phyloP scores from a whole-genome alignment of 2,113 vertebrate genomes.

The Heterocephalus glaber region DNA sequence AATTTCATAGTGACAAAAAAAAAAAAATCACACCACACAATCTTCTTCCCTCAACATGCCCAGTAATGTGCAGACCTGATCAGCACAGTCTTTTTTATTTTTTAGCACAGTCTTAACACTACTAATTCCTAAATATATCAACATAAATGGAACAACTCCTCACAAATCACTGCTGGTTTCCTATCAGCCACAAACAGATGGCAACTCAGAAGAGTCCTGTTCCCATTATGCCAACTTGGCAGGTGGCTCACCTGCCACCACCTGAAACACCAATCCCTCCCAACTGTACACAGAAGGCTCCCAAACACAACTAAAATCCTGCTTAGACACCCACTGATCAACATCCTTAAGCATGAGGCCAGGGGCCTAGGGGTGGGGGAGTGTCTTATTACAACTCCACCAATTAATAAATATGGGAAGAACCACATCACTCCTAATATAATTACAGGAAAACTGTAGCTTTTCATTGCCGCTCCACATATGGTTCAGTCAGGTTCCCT shows the following conservation, averaged over 20 bases:
- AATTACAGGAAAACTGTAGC: slow-evolving; percentile 66
- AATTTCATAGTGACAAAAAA: not conserved
- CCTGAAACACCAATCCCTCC: slow-evolving; percentile 71
- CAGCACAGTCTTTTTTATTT: slow-evolving; percentile 43
- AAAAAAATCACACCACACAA: not conserved
- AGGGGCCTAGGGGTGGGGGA: not conserved
- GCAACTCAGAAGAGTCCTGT: slow-evolving; percentile 75
- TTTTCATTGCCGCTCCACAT: slow-evolving; percentile 34
- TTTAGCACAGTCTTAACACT: slow-evolving; percentile 37
- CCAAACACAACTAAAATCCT: slow-evolving; percentile 53
- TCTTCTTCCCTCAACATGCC: not conserved
- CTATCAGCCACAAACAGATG: slow-evolving; percentile 64
- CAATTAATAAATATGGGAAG: slow-evolving; percentile 72
- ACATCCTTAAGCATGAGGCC: slow-evolving; percentile 23
- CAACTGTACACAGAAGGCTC: slow-evolving; percentile 65
- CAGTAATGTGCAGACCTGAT: not conserved
- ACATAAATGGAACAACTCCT: slow-evolving; percentile 41
- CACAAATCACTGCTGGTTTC: slow-evolving; percentile 62
- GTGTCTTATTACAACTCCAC: slow-evolving; percentile 44
- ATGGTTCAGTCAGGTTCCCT: not conserved
- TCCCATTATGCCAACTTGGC: slow-evolving; percentile 69
- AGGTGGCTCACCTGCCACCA: slow-evolving; percentile 72
- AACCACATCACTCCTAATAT: not conserved
- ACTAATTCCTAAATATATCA: slow-evolving; percentile 65
- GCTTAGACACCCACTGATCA: slow-evolving; percentile 55